phyloP scores from a whole-genome alignment of 2,888 invertebrate species.

The Protophormia terraenovae region DNA sequence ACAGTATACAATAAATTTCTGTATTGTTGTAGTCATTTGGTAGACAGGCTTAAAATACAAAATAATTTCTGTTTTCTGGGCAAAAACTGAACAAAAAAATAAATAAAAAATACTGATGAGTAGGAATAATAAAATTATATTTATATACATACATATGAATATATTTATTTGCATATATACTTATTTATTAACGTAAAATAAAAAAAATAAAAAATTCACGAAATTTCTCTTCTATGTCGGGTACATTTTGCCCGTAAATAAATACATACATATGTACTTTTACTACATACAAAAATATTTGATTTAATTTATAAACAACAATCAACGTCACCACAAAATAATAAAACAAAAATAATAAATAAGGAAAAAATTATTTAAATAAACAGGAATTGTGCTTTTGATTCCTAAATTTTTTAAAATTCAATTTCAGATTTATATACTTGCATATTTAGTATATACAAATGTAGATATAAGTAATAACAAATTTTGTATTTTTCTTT shows the following conservation, averaged over 20 bases:
- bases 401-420: slow-evolving; percentile 14
- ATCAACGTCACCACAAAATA: slow-evolving; percentile 16
- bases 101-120: slow-evolving; percentile 9
- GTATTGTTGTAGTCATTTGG: slow-evolving; percentile 8
- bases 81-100: not conserved
- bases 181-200: not conserved
- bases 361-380: not conserved
- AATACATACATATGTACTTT: not conserved
- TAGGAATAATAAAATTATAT: slow-evolving; percentile 11
- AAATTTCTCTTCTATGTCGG: slow-evolving; percentile 9
- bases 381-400: slow-evolving; percentile 30
- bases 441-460: too few relatives aligned
- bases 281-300: not conserved
- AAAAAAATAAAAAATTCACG: not conserved
- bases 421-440: not conserved
- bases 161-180: not conserved
- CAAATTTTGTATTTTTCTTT: too few relatives aligned
- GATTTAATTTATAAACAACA: not conserved
- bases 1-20: not conserved
- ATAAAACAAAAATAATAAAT: too few relatives aligned
- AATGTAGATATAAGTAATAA: too few relatives aligned
- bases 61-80: slow-evolving; percentile 14
- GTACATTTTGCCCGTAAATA: not conserved
- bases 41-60: slow-evolving; percentile 22
- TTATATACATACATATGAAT: not conserved